Percentiles rank a stretch among this genome's conserved stretches.
These are phyloP conservation scores for Sthenelais limicola DNA, from an alignment of 2,888 invertebrate genomes.

Conservation along the genomic window DNA sequence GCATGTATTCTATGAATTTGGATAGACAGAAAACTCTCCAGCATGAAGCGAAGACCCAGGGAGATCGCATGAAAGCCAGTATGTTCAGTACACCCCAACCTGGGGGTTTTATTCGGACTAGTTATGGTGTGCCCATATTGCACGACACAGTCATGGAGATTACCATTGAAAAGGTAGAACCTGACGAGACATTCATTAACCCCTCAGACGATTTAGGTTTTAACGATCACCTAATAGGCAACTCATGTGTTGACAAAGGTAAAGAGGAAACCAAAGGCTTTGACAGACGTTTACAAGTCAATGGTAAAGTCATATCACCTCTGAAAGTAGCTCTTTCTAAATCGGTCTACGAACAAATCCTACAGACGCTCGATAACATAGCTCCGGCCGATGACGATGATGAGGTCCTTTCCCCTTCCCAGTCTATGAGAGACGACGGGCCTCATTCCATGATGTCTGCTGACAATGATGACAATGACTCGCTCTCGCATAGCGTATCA, in stretches of 20 bases:
- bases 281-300: slow-evolving; percentile 75
- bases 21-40: slow-evolving; percentile 74
- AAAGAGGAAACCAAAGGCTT: slow-evolving; percentile 12
- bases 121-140: slow-evolving; percentile 85
- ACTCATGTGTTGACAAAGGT: too few relatives aligned
- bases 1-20: slow-evolving; percentile 85
- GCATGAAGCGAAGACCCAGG: slow-evolving; percentile 76
- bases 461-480: slow-evolving; percentile 10
- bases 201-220: slow-evolving; percentile 51
- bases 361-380: slow-evolving; percentile 73
- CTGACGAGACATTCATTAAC: slow-evolving; percentile 57
- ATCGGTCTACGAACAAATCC: slow-evolving; percentile 90
- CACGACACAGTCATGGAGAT: slow-evolving; percentile 90
- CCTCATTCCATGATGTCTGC: not conserved
- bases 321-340: slow-evolving; percentile 89
- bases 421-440: not conserved
- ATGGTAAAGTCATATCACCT: slow-evolving; percentile 86
- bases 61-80: slow-evolving; percentile 70
- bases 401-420: slow-evolving; percentile 4
- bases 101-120: slow-evolving; percentile 53
- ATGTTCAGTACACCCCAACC: slow-evolving; percentile 48
- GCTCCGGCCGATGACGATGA: slow-evolving; percentile 50
- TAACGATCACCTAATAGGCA: slow-evolving; percentile 1
- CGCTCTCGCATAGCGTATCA: slow-evolving; percentile 42
- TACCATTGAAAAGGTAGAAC: slow-evolving; percentile 75